Percentiles rank a stretch among this genome's conserved stretches.
Conservation (phyloP, 2,797 vertebrate genomes). For the Cyprinodon diabolis region DNA sequence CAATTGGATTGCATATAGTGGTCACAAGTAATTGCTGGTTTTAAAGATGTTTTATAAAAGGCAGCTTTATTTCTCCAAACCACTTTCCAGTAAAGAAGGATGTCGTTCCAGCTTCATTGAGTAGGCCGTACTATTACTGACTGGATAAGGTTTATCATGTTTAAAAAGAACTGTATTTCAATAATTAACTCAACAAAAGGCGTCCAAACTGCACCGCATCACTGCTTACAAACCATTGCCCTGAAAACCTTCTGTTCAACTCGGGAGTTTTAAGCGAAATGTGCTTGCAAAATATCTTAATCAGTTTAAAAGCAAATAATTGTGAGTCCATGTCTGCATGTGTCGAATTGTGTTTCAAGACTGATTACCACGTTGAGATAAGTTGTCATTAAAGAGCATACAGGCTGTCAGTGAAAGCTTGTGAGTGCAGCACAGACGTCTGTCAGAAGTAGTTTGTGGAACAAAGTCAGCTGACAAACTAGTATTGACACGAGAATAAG, state of each 20-base stretch:
- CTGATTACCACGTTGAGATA: slow-evolving; percentile 48
- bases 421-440: slow-evolving; percentile 6
- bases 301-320: slow-evolving; percentile 11
- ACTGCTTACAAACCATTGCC: slow-evolving; percentile 30
- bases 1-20: not conserved
- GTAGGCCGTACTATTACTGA: not conserved
- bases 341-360: slow-evolving; percentile 19
- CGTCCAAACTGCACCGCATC: slow-evolving; percentile 18
- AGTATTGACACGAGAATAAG: slow-evolving; percentile 44
- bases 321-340: not conserved
- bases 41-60: slow-evolving; percentile 23
- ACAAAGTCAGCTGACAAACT: slow-evolving; percentile 64
- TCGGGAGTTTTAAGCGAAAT: slow-evolving; percentile 31
- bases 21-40: slow-evolving; percentile 17
- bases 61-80: slow-evolving; percentile 21
- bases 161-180: not conserved
- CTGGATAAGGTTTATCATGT: slow-evolving; percentile 11
- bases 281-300: not conserved
- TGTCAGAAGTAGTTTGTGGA: slow-evolving; percentile 22
- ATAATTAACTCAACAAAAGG: slow-evolving; percentile 17
- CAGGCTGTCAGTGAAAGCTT: slow-evolving; percentile 14
- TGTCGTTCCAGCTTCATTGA: slow-evolving; percentile 23
- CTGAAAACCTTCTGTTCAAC: slow-evolving; percentile 24
- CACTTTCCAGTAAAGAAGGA: not conserved
- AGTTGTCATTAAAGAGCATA: slow-evolving; percentile 44